Base-by-base conservation (phyloP, 2,888 invertebrate genomes). In the Merodon equestris region DNA sequence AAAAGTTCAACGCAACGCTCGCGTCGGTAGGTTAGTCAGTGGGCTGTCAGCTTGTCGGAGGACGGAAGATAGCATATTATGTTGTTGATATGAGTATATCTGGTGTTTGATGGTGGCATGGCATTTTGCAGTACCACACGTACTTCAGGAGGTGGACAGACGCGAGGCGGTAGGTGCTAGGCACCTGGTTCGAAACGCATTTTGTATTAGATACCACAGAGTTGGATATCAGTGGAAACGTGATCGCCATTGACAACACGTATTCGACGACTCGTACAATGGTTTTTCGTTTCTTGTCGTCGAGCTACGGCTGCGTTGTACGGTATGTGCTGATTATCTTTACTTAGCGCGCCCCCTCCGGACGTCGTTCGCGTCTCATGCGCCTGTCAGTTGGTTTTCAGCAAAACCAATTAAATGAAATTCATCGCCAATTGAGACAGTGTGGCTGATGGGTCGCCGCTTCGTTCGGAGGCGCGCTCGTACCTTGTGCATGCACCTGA, bases 181-280 rank as follows among this genome's bases (percentile, higher is more conserved):
- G 51, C 48, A 57, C 36, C 19, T 50, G 56, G 72, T 61, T 44
- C 51, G 58, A 53, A 70, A 79, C 79, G 79, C 79, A 79, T 79
- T 74, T 74, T 70, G 57, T 53, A 17, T 63, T 47, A 58, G 58
- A 48, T 64, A 48, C 40, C 58, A n/a, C 60, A 36, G 34, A 27
- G 45, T 60, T 48, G 57, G 63, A 58, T 79, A 74, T 79, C 74
- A 64, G 56, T 63, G 79, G 68, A 70, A 79, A 79, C 79, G 79
- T 79, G 79, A 79, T 70, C 79, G 64, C 58, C 68, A 74, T 74
- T 79, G 79, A 79, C 79, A 79, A 79, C 79, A 79, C 79, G 79
- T 79, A 64, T 67, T 61, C 44, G 53, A 42, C 57, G 60, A 54
- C 70, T 34, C 7, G 17, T 38, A 15, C 54, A 3, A 40, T 27